Conservation (phyloP, 2,888 invertebrate species). For the Scaptomyza reducta region DNA sequence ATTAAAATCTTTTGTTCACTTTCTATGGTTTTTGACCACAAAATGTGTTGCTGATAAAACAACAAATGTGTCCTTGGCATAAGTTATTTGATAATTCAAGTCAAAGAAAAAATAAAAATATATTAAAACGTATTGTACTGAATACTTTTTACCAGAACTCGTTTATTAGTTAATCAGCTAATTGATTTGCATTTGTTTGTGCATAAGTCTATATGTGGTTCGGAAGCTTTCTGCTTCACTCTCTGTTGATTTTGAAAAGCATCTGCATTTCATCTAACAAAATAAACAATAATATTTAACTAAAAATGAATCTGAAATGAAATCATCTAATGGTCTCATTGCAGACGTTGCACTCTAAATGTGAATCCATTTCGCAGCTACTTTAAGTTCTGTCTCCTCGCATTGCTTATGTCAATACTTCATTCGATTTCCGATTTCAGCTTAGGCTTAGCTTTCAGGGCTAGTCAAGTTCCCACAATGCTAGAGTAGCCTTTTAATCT, state of each 20-base stretch:
- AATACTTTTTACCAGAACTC: too few relatives aligned
- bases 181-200: not conserved
- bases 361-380: conserved; percentile 7
- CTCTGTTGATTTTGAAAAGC: not conserved
- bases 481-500: conserved; percentile 40
- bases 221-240: not conserved
- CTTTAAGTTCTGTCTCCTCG: not conserved
- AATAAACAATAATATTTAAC: not conserved
- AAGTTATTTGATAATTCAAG: too few relatives aligned
- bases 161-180: too few relatives aligned
- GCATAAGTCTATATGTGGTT: not conserved
- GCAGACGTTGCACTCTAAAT: conserved; percentile 14
- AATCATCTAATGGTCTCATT: not conserved
- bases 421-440: conserved; percentile 13
- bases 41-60: too few relatives aligned
- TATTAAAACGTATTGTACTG: too few relatives aligned
- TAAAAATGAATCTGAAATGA: not conserved
- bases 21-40: not conserved
- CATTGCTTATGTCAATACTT: conserved; percentile 13
- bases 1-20: conserved; percentile 15
- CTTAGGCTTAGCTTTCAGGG: not conserved
- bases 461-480: not conserved
- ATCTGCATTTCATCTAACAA: too few relatives aligned
- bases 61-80: too few relatives aligned
- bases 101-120: too few relatives aligned